Evolutionary conservation across 2,797 vertebrate genomes (phyloP).

Genomic region (Triplophysa yarkandensis): DNA sequence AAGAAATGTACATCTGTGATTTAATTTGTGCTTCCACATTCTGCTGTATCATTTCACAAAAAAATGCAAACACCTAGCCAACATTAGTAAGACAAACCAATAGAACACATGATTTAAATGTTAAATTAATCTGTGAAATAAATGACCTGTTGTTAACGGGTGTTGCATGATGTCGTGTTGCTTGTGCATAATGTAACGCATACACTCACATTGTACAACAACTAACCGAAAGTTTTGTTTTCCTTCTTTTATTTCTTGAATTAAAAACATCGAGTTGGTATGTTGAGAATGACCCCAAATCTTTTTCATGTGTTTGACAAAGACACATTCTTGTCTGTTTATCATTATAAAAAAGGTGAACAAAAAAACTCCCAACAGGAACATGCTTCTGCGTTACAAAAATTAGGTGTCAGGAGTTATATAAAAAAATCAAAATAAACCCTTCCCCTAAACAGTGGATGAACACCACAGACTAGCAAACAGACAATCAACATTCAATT

Average conservation of each 20-base stretch:
- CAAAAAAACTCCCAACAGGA: background rate
- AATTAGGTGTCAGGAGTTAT: background rate
- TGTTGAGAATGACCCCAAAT: constrained; percentile 2
- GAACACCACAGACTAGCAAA: constrained; percentile 27
- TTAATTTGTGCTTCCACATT: too few relatives aligned
- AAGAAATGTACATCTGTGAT: background rate
- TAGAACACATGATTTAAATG: too few relatives aligned
- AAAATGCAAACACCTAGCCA: too few relatives aligned
- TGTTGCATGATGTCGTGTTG: too few relatives aligned
- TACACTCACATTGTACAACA: background rate
- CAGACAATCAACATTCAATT: constrained; percentile 31
- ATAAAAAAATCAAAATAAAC: background rate
- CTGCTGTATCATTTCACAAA: too few relatives aligned
- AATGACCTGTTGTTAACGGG: too few relatives aligned
- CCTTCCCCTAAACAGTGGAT: background rate
- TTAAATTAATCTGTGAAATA: too few relatives aligned
- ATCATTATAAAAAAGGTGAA: background rate
- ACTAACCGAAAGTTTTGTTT: constrained; percentile 43
- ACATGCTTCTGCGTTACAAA: constrained; percentile 3
- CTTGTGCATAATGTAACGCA: too few relatives aligned
- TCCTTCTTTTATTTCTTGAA: constrained; percentile 67
- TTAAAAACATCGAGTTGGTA: constrained; percentile 60
- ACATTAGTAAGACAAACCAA: too few relatives aligned
- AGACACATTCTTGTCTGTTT: background rate
- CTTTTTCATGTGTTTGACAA: background rate